These are phyloP conservation scores for Meandrina meandrites DNA, from an alignment of 92 coral and sea anemone genomes.

Conservation along the genomic window DNA sequence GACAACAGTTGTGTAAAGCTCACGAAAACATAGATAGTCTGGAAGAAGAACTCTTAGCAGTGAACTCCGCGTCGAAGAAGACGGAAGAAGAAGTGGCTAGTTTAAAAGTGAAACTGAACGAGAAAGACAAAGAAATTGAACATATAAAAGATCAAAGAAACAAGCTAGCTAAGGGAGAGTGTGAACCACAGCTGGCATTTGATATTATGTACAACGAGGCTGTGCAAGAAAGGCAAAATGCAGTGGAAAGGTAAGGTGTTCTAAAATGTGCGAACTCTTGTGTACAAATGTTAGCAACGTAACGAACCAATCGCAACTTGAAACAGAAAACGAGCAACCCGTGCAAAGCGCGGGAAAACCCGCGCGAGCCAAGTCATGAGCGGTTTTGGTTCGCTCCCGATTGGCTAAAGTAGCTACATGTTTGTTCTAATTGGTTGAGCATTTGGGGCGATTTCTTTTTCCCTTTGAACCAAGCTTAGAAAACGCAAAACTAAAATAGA, in stretches of 20 bases:
- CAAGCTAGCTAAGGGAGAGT: slow-evolving; percentile 59
- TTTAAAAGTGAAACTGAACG: slow-evolving; percentile 28
- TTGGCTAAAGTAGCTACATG: not conserved
- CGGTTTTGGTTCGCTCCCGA: not conserved
- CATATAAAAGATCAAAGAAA: slow-evolving; percentile 66
- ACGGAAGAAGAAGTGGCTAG: slow-evolving; percentile 50
- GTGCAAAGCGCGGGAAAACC: not conserved
- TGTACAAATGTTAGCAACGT: not conserved
- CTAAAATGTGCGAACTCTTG: not conserved
- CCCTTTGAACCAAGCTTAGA: not conserved
- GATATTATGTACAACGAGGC: slow-evolving; percentile 74
- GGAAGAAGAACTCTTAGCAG: slow-evolving; percentile 45
- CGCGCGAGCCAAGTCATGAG: not conserved
- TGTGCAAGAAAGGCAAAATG: slow-evolving; percentile 69
- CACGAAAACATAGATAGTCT: slow-evolving; percentile 63
- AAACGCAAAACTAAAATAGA: too few species aligned
- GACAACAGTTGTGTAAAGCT: slow-evolving; percentile 67
- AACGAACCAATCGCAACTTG: not conserved
- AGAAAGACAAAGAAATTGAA: slow-evolving; percentile 50
- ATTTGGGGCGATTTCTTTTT: not conserved
- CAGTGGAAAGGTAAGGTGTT: slow-evolving; percentile 64
- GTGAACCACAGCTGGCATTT: slow-evolving; percentile 61
- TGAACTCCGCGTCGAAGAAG: slow-evolving; percentile 45
- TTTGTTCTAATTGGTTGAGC: not conserved
- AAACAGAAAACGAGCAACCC: not conserved